A percentile compares a stretch with the other conserved stretches of the same genome.
phyloP scores from a whole-genome alignment of 2,113 vertebrate genomes.

The Malurus cyaneus region DNA sequence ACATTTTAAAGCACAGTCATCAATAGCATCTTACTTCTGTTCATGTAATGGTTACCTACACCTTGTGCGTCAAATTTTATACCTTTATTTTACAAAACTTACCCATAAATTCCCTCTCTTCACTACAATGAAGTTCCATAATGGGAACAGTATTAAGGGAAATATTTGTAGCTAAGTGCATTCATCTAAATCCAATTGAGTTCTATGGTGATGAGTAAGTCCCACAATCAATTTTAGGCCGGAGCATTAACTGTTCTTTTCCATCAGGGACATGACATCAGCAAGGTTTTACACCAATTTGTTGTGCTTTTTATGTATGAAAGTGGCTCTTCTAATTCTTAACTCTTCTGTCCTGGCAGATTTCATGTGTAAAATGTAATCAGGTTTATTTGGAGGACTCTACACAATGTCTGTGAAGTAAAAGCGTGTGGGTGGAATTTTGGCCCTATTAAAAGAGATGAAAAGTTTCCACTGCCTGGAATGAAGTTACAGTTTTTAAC shows the following conservation, averaged over 20 bases:
- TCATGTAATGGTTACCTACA: background rate
- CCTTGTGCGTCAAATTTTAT: background rate
- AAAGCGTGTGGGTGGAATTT: background rate
- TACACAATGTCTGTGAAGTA: background rate
- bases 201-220: background rate
- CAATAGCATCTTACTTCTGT: background rate
- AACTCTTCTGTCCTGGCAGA: background rate
- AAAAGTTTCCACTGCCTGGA: background rate
- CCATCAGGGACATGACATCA: background rate
- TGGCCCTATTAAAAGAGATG: background rate
- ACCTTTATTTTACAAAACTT: background rate
- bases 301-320: background rate
- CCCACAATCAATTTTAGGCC: background rate
- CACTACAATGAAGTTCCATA: background rate
- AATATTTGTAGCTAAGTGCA: background rate
- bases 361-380: background rate
- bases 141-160: background rate
- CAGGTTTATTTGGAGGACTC: background rate
- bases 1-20: rapidly evolving
- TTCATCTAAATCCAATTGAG: background rate
- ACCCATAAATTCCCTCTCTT: background rate
- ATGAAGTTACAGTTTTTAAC: background rate
- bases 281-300: background rate
- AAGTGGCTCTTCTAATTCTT: background rate
- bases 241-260: background rate